Conservation (phyloP, 2,888 invertebrate species). For the Herminia tarsipennalis region DNA sequence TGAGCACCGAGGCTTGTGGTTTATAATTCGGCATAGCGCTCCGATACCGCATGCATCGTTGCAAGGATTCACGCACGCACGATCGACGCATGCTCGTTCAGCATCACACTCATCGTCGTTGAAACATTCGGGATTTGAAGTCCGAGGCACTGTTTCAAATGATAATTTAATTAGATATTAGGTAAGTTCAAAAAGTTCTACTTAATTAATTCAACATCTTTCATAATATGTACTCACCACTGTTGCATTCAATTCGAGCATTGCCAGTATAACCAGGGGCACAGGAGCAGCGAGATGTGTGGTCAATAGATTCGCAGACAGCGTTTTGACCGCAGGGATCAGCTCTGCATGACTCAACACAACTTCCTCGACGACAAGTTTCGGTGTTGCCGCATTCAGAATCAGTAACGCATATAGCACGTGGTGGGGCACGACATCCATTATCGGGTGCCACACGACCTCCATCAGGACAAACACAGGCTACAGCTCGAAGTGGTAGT, state of each 20-base stretch:
- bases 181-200: too few species aligned
- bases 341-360: slow-evolving; percentile 91
- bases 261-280: slow-evolving; percentile 92
- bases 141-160: slow-evolving; percentile 68
- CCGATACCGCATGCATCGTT: slow-evolving; percentile 90
- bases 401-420: slow-evolving; percentile 89
- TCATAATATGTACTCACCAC: slow-evolving; percentile 66
- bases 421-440: slow-evolving; percentile 87
- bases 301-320: slow-evolving; percentile 90
- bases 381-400: slow-evolving; percentile 91
- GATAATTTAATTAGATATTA: neutral
- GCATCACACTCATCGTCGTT: slow-evolving; percentile 91
- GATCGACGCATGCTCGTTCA: slow-evolving; percentile 91
- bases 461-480: slow-evolving; percentile 94
- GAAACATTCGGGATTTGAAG: slow-evolving; percentile 88
- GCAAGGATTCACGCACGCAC: slow-evolving; percentile 93
- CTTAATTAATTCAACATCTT: neutral
- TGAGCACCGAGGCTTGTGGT: slow-evolving; percentile 91
- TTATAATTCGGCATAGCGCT: slow-evolving; percentile 93
- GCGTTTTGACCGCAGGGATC: slow-evolving; percentile 94
- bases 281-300: slow-evolving; percentile 92
- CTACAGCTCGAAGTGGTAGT: slow-evolving; percentile 92
- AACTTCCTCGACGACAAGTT: slow-evolving; percentile 90
- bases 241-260: slow-evolving; percentile 91
- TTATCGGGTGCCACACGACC: slow-evolving; percentile 90